Evolutionary conservation across 2,797 vertebrate species (phyloP).

Genomic region (Peromyscus eremicus): DNA sequence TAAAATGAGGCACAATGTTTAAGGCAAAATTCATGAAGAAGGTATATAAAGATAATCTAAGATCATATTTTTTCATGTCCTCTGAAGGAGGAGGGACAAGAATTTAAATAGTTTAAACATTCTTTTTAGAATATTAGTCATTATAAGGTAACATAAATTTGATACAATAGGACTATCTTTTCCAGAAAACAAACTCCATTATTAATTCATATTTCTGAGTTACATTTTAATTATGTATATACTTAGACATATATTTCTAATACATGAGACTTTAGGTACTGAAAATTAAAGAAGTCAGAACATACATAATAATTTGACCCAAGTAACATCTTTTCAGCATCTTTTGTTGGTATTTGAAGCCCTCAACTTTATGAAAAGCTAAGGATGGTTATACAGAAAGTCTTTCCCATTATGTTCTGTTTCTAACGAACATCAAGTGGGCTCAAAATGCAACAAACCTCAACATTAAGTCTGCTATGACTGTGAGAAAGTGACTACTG

Average conservation of each 20-base stretch:
- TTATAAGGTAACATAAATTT: slow-evolving; percentile 63
- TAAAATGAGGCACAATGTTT: slow-evolving; percentile 86
- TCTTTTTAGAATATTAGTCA: slow-evolving; percentile 62
- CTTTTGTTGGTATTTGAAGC: slow-evolving; percentile 62
- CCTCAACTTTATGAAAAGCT: slow-evolving; percentile 77
- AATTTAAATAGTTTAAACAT: slow-evolving; percentile 66
- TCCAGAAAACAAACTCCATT: slow-evolving; percentile 65
- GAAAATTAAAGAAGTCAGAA: slow-evolving; percentile 78
- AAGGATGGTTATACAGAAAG: slow-evolving; percentile 77
- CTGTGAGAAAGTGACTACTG: not conserved
- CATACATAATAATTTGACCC: slow-evolving; percentile 80
- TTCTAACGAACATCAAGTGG: slow-evolving; percentile 58
- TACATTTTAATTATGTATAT: slow-evolving; percentile 52
- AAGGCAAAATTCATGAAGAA: slow-evolving; percentile 81
- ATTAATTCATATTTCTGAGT: slow-evolving; percentile 40
- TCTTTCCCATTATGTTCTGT: slow-evolving; percentile 66
- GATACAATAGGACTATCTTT: slow-evolving; percentile 55
- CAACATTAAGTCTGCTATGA: not conserved
- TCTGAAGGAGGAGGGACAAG: not conserved
- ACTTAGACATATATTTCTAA: slow-evolving; percentile 77
- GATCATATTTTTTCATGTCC: slow-evolving; percentile 28
- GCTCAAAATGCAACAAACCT: slow-evolving; percentile 61
- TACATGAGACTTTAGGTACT: slow-evolving; percentile 83
- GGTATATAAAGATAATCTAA: slow-evolving; percentile 48
- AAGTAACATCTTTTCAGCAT: slow-evolving; percentile 77